These are phyloP conservation scores for Laterallus jamaicensis DNA, from an alignment of 2,113 vertebrate genomes.

Conservation along the genomic window DNA sequence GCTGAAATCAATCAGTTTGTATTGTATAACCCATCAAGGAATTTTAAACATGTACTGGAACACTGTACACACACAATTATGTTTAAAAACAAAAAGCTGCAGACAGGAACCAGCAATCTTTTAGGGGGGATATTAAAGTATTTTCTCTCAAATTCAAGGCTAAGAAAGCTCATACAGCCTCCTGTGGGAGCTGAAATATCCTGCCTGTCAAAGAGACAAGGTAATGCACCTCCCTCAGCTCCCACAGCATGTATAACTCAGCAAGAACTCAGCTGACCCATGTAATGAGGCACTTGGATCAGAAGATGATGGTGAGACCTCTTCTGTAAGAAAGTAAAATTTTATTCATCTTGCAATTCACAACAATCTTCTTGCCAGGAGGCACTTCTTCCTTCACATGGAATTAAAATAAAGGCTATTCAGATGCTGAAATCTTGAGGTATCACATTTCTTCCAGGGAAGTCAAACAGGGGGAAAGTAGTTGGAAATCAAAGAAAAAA, in stretches of 20 bases:
- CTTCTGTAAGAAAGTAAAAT: neutral
- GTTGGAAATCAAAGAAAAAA: neutral
- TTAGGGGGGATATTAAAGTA: neutral
- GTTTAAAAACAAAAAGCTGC: neutral
- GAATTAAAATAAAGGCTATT: neutral
- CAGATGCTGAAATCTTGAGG: neutral
- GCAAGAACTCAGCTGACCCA: neutral
- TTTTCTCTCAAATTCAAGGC: neutral
- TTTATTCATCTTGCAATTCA: neutral
- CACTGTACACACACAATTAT: fast-evolving
- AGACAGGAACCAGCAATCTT: neutral
- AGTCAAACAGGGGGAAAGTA: neutral
- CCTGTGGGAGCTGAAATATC: neutral
- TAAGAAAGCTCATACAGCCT: neutral
- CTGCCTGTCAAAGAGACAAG: neutral
- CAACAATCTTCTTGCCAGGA: neutral
- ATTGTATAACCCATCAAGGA: neutral
- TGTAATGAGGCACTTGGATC: neutral
- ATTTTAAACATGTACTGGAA: neutral
- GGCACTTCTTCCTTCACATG: neutral
- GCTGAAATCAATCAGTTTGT: neutral
- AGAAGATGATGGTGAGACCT: neutral
- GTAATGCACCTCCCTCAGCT: neutral
- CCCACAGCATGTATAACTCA: neutral
- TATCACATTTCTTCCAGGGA: neutral